Base-by-base conservation (phyloP, 2,113 vertebrate genomes). In the Chlorocebus sabaeus region DNA sequence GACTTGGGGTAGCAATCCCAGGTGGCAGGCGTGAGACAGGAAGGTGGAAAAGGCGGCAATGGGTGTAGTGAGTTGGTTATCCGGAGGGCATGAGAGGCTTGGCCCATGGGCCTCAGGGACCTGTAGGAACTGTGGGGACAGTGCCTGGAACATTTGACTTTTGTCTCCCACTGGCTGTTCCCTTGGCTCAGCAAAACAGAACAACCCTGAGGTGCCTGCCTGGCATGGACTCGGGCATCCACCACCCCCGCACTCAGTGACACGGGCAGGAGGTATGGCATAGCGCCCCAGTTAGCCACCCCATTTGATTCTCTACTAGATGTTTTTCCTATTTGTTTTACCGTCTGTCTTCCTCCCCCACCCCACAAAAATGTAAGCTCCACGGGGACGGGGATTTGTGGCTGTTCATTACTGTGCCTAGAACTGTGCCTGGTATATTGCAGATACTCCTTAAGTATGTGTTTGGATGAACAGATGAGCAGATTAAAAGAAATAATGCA, bases 231-330 rank as follows among this genome's bases (percentile, higher is more conserved):
- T 27, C 17, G 0, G 20, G 38, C 57, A 14, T 18, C 6, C 27
- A 17, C 14, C 6, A 22, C 5, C 2, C 14, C 38, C 8, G 17
- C 5, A 0, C 14, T 12, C 7, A 16, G 13, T 32, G 59, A 32
- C 38, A 22, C 1, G 1, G 16, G 35, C 13, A 40, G 38, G 3
- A 32, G 10, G 8, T n/a, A 12, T 12, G 48, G 48, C 20, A 4
- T 5, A 2, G 68, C 0, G 0, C 67, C 27, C 5, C 30, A 4
- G 16, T 35, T 38, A 20, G 12, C 22, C 22, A 14, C 25, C 5
- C 40, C 4, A 12, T 52, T 87, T 52, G 27, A 48, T 50, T 81
- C 30, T 61, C 64, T 13, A 0, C 43, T 64, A 7, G 5, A n/a
- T 70, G 45, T 35, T 85, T 68, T 76, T 57, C 67, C 79, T 40